Base-by-base conservation (phyloP, 2,797 vertebrate genomes). In the Varecia variegata region DNA sequence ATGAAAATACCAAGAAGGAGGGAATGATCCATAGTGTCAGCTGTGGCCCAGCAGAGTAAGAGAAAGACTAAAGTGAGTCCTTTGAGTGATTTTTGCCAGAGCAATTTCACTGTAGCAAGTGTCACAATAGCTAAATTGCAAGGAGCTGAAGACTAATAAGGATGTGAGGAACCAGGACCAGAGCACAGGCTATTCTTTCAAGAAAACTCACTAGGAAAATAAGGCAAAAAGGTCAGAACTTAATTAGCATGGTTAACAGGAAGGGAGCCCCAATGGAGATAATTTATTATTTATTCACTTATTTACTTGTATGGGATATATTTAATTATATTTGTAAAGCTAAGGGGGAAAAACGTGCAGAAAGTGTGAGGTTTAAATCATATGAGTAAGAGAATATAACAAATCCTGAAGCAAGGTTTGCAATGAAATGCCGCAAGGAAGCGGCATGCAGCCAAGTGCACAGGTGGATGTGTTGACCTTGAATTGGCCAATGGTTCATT, bases 281-380 rank as follows among this genome's bases (percentile, higher is more conserved):
- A 71, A 82, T 58, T 25, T 56, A 52, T 80, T 93, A 58, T 70
- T 87, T 62, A 77, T 60, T 47, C 32, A 30, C 15, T 76, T 77
- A 52, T 58, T 83, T 74, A 81, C 13, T 52, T 47, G 35, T 9
- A 45, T 35, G 52, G 4, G 10, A 11, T 32, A 18, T 25, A 67
- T 67, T 30, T 67, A 14, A 45, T 52, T 32, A 8, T 27, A 35
- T 56, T 5, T 86, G 32, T 71, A 60, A 90, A 91, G 32, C 18
- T 32, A 52, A 88, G 12, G 5, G 4, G 15, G 11, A 35, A 71
- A 54, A 76, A 25, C 17, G 38, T 43, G 10, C 35, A 80, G 38
- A 58, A 65, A 50, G 15, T 15, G 4, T 30, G 21, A 92, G 17
- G 23, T 62, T 82, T 74, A 58, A 94, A 43, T 74, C 43, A 32